These are phyloP conservation scores for Agrypnus murinus DNA, from an alignment of 2,888 invertebrate genomes.

Conservation along the genomic window DNA sequence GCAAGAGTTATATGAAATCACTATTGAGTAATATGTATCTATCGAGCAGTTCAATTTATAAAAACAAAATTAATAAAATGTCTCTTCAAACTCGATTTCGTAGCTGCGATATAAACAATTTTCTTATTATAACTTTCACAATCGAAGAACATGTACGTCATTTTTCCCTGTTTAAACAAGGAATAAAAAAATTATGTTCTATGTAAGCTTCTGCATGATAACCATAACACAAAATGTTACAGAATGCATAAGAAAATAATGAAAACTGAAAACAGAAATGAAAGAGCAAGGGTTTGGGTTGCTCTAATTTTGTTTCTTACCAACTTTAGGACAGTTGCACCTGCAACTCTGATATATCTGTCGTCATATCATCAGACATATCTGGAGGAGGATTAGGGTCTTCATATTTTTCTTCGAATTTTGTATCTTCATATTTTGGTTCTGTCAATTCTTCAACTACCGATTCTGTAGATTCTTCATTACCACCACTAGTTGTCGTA, in stretches of 20 bases:
- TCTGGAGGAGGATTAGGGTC: conserved; percentile 59
- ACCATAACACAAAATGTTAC: neutral
- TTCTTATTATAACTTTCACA: no score
- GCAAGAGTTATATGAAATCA: conserved; percentile 3
- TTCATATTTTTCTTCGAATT: conserved; percentile 59
- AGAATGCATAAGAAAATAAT: neutral
- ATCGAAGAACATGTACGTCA: no score
- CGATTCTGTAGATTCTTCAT: conserved; percentile 45
- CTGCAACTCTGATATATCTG: conserved; percentile 69
- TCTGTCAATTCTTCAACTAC: conserved; percentile 55
- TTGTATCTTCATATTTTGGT: conserved; percentile 64
- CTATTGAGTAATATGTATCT: conserved; percentile 14
- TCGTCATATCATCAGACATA: conserved; percentile 67
- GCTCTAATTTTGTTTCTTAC: neutral
- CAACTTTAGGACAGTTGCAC: conserved; percentile 66
- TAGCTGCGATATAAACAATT: no score
- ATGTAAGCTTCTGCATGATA: conserved; percentile 3
- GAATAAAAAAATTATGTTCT: neutral
- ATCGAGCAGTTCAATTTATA: neutral
- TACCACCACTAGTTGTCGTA: conserved; percentile 26
- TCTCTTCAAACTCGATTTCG: no score
- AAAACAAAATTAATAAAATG: no score
- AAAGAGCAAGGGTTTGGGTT: neutral
- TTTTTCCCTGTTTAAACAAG: neutral
- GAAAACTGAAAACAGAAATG: no score